These are phyloP conservation scores for Harpagus bidentatus DNA, from an alignment of 2,113 vertebrate species.

Conservation along the genomic window DNA sequence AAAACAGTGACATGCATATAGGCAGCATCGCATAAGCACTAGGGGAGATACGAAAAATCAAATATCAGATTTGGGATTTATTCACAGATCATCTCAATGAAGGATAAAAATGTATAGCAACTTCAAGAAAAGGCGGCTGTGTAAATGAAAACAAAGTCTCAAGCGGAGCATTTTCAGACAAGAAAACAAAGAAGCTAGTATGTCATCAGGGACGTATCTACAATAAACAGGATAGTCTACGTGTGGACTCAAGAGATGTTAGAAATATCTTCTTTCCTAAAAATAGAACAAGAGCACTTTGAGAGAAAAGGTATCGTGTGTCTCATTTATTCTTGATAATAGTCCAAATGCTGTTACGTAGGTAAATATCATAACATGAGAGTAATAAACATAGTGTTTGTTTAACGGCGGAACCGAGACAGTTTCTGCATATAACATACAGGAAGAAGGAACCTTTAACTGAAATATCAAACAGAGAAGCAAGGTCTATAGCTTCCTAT, in stretches of 20 bases:
- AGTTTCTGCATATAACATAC: not conserved
- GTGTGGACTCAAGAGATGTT: not conserved
- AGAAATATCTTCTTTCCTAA: not conserved
- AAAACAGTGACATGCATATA: not conserved
- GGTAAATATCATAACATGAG: not conserved
- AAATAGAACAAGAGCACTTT: not conserved
- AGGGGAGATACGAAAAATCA: not conserved
- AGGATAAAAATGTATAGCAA: not conserved
- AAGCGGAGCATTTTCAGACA: not conserved
- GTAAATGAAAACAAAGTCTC: not conserved
- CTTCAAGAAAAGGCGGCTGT: not conserved
- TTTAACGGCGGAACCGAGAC: not conserved
- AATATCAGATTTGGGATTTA: not conserved
- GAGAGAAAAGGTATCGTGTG: not conserved
- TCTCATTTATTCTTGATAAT: not conserved
- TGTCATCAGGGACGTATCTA: not conserved
- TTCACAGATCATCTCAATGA: not conserved
- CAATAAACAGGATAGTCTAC: not conserved
- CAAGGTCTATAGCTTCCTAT: not conserved
- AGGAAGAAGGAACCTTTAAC: not conserved
- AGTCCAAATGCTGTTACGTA: not conserved
- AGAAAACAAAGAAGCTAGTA: not conserved
- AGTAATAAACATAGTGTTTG: not conserved
- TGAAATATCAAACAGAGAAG: not conserved
- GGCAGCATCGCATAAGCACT: not conserved